phyloP scores from a whole-genome alignment of 2,888 invertebrate species.

The Folsomia candida region DNA sequence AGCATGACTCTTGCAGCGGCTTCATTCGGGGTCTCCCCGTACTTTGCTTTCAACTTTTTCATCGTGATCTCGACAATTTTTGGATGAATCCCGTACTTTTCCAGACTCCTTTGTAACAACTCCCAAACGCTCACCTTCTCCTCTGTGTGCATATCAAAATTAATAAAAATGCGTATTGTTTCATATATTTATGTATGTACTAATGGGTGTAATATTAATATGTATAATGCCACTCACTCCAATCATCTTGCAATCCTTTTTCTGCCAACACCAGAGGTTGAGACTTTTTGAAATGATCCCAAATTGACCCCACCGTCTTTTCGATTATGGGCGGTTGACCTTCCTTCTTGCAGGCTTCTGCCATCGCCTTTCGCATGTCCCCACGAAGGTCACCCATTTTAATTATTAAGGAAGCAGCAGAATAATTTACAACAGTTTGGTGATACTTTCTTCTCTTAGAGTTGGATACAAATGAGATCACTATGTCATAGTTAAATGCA shows the following conservation, averaged over 20 bases:
- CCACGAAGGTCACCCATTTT: slow-evolving; percentile 26
- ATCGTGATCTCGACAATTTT: slow-evolving; percentile 23
- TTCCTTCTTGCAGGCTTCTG: slow-evolving; percentile 29
- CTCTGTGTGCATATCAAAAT: slow-evolving; percentile 11
- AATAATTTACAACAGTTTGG: too few species aligned
- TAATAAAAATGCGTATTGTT: background rate
- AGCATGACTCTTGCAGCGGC: slow-evolving; percentile 23
- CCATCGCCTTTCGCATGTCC: slow-evolving; percentile 25
- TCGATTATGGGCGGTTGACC: slow-evolving; percentile 30
- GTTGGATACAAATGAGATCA: too few species aligned
- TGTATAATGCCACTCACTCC: too few species aligned
- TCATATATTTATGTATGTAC: background rate
- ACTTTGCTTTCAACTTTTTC: slow-evolving; percentile 24
- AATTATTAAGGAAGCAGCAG: too few species aligned
- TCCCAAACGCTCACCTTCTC: slow-evolving; percentile 26
- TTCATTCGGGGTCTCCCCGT: slow-evolving; percentile 26
- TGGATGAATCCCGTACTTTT: slow-evolving; percentile 26
- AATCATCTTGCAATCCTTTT: slow-evolving; percentile 24
- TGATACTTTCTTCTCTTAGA: too few species aligned
- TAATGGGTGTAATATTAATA: too few species aligned
- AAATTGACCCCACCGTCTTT: slow-evolving; percentile 28
- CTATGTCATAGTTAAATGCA: too few species aligned
- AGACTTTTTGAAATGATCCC: slow-evolving; percentile 30
- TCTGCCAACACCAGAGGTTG: slow-evolving; percentile 28
- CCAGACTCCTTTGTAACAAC: slow-evolving; percentile 10